Base-by-base conservation (phyloP, 2,888 invertebrate species). In the Cyclophora albipunctata region DNA sequence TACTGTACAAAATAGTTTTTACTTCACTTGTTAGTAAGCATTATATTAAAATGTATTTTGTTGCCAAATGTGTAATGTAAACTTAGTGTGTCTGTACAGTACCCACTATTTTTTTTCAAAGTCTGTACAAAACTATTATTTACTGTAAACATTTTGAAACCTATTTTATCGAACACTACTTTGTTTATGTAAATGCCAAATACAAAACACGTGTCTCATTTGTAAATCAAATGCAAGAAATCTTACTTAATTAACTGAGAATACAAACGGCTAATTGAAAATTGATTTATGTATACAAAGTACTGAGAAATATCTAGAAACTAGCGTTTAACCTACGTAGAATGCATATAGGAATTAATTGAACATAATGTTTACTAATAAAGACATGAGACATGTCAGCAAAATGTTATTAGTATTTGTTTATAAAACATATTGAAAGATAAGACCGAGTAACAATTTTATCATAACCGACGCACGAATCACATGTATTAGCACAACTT, bases 231-330 rank as follows among this genome's bases (percentile, higher is more conserved):
- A 59, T 53, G 52, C 50, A 48, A 42, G 46, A 49, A 41, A 55
- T 49, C 56, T 55, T 51, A 53, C 52, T 45, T 46, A 47, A 33
- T 42, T 46, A 49, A 42, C 47, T 50, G 44, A 43, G 49, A 43
- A 52, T 40, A 46, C 48, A 49, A 20, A 20, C 20, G 20, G 20
- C 20, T 20, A 20, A 20, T 20, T 20, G 20, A 20, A 20, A 51
- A 50, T 45, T 45, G 47, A 52, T 51, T 47, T 49, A 52, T 52
- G 52, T 56, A 45, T 49, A 35, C 55, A 54, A 51, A 53, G 50
- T 51, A 54, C 53, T 56, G 49, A 34, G 55, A 55, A 54, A 45
- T 43, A 34, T 75, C 71, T 75, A 76, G 78, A 79, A 79, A 37
- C 5, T 37, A 77, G 77, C 66, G 57, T 57, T 47, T 51, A 57